Percentiles rank a stretch among this genome's conserved stretches.
phyloP scores from a whole-genome alignment of 1,140 invertebrate genomes.

The Trichonephila inaurata region DNA sequence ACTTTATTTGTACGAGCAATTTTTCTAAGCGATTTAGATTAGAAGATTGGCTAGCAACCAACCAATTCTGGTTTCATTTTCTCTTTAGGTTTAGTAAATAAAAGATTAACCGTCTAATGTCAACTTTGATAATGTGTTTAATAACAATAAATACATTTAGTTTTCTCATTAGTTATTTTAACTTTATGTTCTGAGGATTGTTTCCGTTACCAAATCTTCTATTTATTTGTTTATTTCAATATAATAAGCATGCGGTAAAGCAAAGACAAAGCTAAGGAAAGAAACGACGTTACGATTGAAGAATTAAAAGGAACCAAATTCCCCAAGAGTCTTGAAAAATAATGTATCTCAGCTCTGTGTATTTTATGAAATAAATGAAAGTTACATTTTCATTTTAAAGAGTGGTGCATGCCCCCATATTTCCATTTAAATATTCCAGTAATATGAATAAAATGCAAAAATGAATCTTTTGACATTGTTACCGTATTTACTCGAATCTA shows the following conservation, averaged over 20 bases:
- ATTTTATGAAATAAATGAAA: too few species aligned
- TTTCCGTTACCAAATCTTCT: background rate
- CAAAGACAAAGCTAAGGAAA: too few species aligned
- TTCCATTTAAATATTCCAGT: too few species aligned
- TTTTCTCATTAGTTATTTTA: conserved; percentile 44
- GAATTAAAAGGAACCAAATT: background rate
- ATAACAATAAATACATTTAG: conserved; percentile 41
- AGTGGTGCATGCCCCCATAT: too few species aligned
- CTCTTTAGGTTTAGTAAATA: conserved; percentile 3
- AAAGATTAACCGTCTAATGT: background rate
- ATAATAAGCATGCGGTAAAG: too few species aligned
- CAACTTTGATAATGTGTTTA: background rate
- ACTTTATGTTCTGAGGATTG: background rate
- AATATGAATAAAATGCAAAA: too few species aligned
- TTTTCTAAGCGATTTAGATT: conserved; percentile 10
- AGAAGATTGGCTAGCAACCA: background rate
- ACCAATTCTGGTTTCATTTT: conserved; percentile 52
- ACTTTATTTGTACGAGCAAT: conserved; percentile 23
- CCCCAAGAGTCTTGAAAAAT: background rate
- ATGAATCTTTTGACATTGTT: too few species aligned
- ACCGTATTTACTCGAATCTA: too few species aligned
- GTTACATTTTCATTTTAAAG: too few species aligned
- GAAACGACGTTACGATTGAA: background rate
- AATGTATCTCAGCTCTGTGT: too few species aligned
- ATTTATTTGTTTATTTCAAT: background rate